These are phyloP conservation scores for Phengaris arion DNA, from an alignment of 2,888 invertebrate genomes.

Conservation along the genomic window DNA sequence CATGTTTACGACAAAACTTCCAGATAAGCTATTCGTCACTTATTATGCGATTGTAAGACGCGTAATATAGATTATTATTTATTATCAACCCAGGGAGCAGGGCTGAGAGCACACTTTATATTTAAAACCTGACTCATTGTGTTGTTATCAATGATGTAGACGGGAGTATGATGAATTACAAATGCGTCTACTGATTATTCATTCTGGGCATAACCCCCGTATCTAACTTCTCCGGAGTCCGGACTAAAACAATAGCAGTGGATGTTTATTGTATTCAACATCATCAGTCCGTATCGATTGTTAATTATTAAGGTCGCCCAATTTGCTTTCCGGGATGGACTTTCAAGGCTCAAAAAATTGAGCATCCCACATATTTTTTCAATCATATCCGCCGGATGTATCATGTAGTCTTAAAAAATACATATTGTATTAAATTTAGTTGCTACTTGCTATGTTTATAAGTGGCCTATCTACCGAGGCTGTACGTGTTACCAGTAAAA, in stretches of 20 bases:
- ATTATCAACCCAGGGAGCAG: no score
- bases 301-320: neutral
- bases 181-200: neutral
- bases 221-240: neutral
- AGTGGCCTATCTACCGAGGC: slow-evolving; percentile 1
- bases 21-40: no score
- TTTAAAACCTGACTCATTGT: neutral
- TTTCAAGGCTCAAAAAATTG: neutral
- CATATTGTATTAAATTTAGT: neutral
- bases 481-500: neutral
- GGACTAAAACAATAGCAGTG: slow-evolving; percentile 1
- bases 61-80: neutral
- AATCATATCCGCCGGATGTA: neutral
- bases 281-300: slow-evolving; percentile 7
- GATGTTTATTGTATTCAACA: slow-evolving; percentile 16
- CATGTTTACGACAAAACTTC: no score
- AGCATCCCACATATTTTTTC: neutral
- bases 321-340: neutral
- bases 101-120: neutral
- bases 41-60: no score
- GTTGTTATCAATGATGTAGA: neutral
- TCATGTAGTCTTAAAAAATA: neutral
- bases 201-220: slow-evolving; percentile 12
- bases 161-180: neutral
- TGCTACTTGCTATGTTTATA: neutral